phyloP scores from a whole-genome alignment of 1,140 invertebrate species.

The Latrodectus geometricus region DNA sequence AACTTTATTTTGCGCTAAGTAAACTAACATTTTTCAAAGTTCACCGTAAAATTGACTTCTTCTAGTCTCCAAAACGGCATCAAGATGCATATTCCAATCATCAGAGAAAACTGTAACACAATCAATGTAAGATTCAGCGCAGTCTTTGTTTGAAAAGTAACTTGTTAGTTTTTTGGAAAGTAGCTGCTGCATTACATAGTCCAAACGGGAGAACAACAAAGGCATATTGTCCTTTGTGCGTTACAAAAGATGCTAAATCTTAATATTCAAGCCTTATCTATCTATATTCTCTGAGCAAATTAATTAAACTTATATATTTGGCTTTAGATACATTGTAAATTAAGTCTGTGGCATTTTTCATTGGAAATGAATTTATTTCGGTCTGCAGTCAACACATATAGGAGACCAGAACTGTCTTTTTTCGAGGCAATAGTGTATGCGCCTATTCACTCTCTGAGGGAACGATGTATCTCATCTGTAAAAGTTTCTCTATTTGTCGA shows the following conservation, averaged over 20 bases:
- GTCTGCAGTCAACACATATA: slow-evolving; percentile 71
- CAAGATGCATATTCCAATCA: background rate
- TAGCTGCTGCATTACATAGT: background rate
- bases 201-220: slow-evolving; percentile 3
- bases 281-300: background rate
- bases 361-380: too few species aligned
- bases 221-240: background rate
- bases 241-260: background rate
- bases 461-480: slow-evolving; percentile 15
- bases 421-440: slow-evolving; percentile 70
- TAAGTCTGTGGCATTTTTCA: too few species aligned
- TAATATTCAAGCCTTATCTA: background rate
- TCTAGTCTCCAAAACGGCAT: slow-evolving; percentile 62
- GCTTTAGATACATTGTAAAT: too few species aligned
- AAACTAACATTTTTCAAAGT: slow-evolving; percentile 67
- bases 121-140: slow-evolving; percentile 63
- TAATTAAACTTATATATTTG: background rate
- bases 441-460: slow-evolving; percentile 57
- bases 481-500: slow-evolving; percentile 41
- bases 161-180: background rate
- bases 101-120: slow-evolving; percentile 65
- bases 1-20: slow-evolving; percentile 63
- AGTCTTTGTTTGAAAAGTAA: background rate
- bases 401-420: slow-evolving; percentile 68
- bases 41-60: background rate